Percentiles rank a stretch among this genome's conserved stretches.
Evolutionary conservation across 2,113 vertebrate genomes (phyloP).

Genomic region (Grantiella picta): DNA sequence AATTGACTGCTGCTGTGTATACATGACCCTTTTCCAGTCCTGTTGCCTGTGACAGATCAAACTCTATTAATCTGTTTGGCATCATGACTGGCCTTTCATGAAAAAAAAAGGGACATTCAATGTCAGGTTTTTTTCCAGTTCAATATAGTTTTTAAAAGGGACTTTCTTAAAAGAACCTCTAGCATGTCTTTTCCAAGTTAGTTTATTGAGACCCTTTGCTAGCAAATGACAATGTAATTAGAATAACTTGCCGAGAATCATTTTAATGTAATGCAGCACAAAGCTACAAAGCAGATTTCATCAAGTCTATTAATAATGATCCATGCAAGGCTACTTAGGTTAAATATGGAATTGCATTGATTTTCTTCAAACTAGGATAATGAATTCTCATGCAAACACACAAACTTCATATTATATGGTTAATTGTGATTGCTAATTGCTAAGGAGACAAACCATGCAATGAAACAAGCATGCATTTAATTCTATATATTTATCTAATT

Average conservation of each 20-base stretch:
- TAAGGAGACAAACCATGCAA: constrained; percentile 55
- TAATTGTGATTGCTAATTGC: constrained; percentile 40
- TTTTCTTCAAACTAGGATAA: background rate
- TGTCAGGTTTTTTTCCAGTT: background rate
- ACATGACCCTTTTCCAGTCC: background rate
- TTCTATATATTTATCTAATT: background rate
- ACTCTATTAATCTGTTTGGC: background rate
- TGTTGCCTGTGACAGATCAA: constrained; percentile 11
- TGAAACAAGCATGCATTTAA: constrained; percentile 36
- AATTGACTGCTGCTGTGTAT: background rate
- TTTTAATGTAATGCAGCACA: constrained; percentile 47
- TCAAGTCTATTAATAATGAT: constrained; percentile 58
- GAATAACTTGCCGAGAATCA: constrained; percentile 7
- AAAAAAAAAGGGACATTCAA: background rate
- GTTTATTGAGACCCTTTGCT: constrained; percentile 34
- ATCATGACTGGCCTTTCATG: background rate
- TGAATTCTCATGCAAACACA: constrained; percentile 49
- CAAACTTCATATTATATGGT: constrained; percentile 7
- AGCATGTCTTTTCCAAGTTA: background rate
- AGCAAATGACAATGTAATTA: constrained; percentile 27
- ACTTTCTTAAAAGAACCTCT: constrained; percentile 5
- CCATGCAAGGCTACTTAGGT: constrained; percentile 54
- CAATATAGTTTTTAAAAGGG: background rate
- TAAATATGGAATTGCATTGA: constrained; percentile 26
- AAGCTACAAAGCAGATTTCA: constrained; percentile 69